phyloP scores from a whole-genome alignment of 2,113 vertebrate genomes.

The Macrotus californicus region DNA sequence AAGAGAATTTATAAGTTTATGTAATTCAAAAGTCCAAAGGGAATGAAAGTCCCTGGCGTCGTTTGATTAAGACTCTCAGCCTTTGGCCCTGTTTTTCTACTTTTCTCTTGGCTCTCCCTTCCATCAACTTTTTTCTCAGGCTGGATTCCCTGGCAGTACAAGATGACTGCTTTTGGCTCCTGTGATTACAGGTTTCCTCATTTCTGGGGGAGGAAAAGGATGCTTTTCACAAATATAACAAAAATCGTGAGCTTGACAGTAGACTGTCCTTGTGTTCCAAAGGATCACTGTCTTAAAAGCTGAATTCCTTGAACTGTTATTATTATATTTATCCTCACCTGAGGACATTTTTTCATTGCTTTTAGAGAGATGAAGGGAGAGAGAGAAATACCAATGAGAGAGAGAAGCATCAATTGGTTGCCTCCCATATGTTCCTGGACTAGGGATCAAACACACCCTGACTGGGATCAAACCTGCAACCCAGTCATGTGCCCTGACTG shows the following conservation, averaged over 20 bases:
- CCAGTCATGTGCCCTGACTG: neutral
- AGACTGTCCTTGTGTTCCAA: neutral
- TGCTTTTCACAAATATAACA: neutral
- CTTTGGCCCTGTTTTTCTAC: neutral
- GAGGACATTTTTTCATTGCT: too few relatives aligned
- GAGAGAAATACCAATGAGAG: too few relatives aligned
- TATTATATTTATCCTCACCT: neutral
- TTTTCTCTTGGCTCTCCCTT: neutral
- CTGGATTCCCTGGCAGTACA: neutral
- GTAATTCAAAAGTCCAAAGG: neutral
- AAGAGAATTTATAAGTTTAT: constrained; percentile 6
- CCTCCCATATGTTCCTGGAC: too few relatives aligned
- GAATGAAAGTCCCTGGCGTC: neutral
- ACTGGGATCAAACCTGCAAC: too few relatives aligned
- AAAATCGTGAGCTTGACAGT: neutral
- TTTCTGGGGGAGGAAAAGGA: neutral
- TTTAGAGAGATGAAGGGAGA: too few relatives aligned
- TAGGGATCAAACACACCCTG: too few relatives aligned
- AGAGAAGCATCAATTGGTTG: too few relatives aligned
- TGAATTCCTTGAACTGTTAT: neutral
- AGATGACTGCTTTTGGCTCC: neutral
- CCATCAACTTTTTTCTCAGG: neutral
- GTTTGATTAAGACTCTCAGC: neutral
- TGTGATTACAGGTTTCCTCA: neutral
- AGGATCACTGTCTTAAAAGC: constrained; percentile 25